Percentiles rank a stretch among this genome's conserved stretches.
These are phyloP conservation scores for Athene cunicularia DNA, from an alignment of 2,113 vertebrate genomes.

Conservation along the genomic window DNA sequence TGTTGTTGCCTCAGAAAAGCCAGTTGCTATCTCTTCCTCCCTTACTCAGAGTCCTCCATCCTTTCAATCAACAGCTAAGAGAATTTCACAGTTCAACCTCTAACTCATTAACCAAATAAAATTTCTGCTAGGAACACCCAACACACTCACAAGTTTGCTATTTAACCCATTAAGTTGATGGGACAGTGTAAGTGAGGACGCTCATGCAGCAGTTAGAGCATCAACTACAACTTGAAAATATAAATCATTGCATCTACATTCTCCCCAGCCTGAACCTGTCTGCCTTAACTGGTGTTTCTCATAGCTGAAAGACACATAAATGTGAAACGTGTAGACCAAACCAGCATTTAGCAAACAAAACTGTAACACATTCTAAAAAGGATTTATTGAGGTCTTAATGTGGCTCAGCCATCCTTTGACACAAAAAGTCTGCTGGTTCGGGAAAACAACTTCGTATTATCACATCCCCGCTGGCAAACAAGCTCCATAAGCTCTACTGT, in stretches of 20 bases:
- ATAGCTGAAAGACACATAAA: background rate
- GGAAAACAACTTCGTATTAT: background rate
- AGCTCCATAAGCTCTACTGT: background rate
- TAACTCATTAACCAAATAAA: background rate
- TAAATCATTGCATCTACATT: background rate
- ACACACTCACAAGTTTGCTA: background rate
- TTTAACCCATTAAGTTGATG: background rate
- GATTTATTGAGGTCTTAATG: background rate
- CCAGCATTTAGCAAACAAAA: background rate
- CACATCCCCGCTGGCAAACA: background rate
- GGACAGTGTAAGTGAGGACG: background rate
- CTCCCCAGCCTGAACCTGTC: background rate
- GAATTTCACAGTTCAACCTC: background rate
- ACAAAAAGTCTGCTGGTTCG: background rate
- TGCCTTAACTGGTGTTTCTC: background rate
- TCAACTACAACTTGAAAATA: background rate
- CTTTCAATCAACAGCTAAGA: background rate
- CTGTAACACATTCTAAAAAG: background rate
- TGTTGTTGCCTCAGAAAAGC: background rate
- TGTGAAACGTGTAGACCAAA: background rate
- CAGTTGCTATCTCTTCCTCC: background rate
- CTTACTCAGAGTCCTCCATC: background rate
- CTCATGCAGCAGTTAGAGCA: background rate
- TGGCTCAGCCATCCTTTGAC: fast-evolving
- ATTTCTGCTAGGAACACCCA: background rate